A percentile compares a stretch with the other conserved stretches of the same genome.
Evolutionary conservation across 2,797 vertebrate species (phyloP).

Genomic region (Octomys mimax): DNA sequence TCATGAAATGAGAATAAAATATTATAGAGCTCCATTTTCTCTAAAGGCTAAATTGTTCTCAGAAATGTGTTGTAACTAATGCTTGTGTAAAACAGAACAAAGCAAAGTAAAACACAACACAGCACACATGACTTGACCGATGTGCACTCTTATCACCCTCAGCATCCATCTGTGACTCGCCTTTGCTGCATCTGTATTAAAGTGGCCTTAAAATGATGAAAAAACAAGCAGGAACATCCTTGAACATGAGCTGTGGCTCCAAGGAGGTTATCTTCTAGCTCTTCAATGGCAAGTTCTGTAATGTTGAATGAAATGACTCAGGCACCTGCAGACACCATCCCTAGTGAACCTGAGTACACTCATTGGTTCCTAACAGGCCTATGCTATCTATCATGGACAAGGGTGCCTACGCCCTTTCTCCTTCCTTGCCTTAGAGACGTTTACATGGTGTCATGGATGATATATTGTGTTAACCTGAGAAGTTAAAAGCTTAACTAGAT

Average conservation of each 20-base stretch:
- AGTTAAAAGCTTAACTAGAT: too few relatives aligned
- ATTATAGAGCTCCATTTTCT: constrained; percentile 1
- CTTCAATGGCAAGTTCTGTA: not conserved
- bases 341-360: not conserved
- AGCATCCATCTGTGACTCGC: not conserved
- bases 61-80: not conserved
- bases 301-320: not conserved
- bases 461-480: too few relatives aligned
- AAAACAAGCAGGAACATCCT: not conserved
- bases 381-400: not conserved
- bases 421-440: not conserved
- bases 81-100: not conserved
- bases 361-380: too few relatives aligned
- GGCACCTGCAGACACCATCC: not conserved
- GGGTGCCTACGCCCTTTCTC: not conserved
- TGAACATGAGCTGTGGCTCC: not conserved
- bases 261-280: not conserved
- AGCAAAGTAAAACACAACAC: not conserved
- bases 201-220: not conserved
- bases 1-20: constrained; percentile 1
- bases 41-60: constrained; percentile 1
- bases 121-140: not conserved
- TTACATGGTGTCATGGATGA: not conserved
- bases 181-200: not conserved
- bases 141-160: not conserved